phyloP scores from a whole-genome alignment of 2,113 vertebrate species.

The Leptosomus discolor region DNA sequence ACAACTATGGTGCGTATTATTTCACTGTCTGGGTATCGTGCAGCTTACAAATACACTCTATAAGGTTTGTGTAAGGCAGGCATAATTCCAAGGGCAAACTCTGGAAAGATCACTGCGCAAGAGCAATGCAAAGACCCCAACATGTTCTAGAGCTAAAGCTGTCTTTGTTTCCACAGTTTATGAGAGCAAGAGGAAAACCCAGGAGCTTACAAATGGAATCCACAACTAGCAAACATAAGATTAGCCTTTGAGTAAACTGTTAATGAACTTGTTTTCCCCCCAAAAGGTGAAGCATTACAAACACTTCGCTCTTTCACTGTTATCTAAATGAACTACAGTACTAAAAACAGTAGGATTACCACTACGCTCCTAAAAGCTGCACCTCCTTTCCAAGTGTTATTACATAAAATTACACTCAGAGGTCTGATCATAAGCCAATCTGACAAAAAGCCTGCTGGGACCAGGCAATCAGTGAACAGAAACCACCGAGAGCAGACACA shows the following conservation, averaged over 20 bases:
- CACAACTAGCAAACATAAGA: not conserved
- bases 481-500: not conserved
- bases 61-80: not conserved
- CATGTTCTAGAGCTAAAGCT: not conserved
- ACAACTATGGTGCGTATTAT: not conserved
- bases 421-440: not conserved
- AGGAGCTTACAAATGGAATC: not conserved
- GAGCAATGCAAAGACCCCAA: not conserved
- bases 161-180: not conserved
- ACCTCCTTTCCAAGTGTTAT: not conserved
- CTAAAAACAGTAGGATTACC: conserved; percentile 11
- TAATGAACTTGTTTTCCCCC: not conserved
- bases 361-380: not conserved
- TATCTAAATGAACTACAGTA: not conserved
- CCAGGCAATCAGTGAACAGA: not conserved
- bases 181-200: not conserved
- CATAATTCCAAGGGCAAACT: not conserved
- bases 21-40: not conserved
- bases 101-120: not conserved
- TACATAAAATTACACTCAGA: conserved; percentile 17
- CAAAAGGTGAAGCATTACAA: not conserved
- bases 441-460: conserved; percentile 34
- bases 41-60: not conserved
- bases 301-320: not conserved
- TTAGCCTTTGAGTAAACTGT: not conserved